Conservation (phyloP, 2,888 invertebrate genomes). For the Seira ritae region DNA sequence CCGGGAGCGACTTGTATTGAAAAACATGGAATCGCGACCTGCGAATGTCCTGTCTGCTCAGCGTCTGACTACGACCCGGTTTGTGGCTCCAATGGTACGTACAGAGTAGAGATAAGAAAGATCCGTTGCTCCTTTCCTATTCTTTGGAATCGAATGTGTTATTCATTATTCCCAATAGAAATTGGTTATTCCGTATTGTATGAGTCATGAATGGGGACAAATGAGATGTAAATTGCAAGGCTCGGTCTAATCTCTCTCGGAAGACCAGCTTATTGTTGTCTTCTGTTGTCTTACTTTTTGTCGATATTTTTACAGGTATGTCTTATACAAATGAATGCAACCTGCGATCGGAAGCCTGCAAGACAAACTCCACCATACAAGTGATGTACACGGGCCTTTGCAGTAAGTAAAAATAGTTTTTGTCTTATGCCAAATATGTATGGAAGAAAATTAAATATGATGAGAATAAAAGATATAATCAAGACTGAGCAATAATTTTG, state of each 20-base stretch:
- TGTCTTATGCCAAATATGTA: slow-evolving; percentile 1
- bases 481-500: no score
- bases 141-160: no score
- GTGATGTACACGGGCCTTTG: slow-evolving; percentile 89
- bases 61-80: slow-evolving; percentile 91
- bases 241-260: no score
- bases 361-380: slow-evolving; percentile 84
- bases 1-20: slow-evolving; percentile 87
- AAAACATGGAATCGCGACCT: slow-evolving; percentile 82
- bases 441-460: no score
- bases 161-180: no score
- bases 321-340: slow-evolving; percentile 90
- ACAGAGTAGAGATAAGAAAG: not conserved
- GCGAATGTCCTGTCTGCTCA: slow-evolving; percentile 90
- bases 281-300: no score
- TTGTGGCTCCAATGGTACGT: slow-evolving; percentile 85
- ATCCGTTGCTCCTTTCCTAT: not conserved
- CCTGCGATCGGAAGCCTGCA: slow-evolving; percentile 87
- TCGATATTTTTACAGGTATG: no score
- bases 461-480: no score
- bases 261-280: no score
- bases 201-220: no score
- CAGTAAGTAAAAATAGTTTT: slow-evolving; percentile 83
- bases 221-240: no score
- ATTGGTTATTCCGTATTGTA: no score